Evolutionary conservation across 2,113 vertebrate species (phyloP).

Genomic region (Empidonax alnorum): DNA sequence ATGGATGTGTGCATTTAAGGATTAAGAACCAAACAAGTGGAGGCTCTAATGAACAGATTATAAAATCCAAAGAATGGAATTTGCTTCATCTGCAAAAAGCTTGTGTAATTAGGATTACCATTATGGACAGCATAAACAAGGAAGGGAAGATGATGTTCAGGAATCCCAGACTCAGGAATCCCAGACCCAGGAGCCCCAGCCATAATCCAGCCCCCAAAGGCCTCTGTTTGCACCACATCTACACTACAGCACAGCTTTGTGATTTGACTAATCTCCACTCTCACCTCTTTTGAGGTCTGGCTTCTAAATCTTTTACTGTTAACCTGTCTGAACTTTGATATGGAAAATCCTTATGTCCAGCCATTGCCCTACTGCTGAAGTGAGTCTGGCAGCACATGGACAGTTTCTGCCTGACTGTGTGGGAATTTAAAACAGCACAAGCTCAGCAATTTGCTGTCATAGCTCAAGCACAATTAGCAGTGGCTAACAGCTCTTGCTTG

Average conservation of each 20-base stretch:
- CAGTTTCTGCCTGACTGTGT: not conserved
- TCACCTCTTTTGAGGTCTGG: not conserved
- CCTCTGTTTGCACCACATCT: not conserved
- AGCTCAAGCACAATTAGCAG: not conserved
- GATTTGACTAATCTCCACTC: not conserved
- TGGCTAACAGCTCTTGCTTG: not conserved
- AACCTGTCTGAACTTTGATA: not conserved
- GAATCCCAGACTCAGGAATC: not conserved
- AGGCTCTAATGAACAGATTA: not conserved
- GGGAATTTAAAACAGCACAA: not conserved
- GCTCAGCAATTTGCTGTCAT: not conserved
- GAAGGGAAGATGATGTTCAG: not conserved
- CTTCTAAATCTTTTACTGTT: not conserved
- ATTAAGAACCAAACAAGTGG: slow-evolving; percentile 1
- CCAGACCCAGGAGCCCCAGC: not conserved
- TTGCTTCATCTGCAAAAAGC: not conserved
- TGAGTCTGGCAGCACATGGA: not conserved
- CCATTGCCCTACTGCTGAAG: not conserved
- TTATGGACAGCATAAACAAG: not conserved
- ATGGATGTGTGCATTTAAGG: not conserved
- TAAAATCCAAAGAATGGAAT: not conserved
- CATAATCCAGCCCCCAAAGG: not conserved
- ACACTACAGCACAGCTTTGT: not conserved
- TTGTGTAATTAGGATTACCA: not conserved
- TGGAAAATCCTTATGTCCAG: not conserved